These are phyloP conservation scores for Carlito syrichta DNA, from an alignment of 2,113 vertebrate species.

Conservation along the genomic window DNA sequence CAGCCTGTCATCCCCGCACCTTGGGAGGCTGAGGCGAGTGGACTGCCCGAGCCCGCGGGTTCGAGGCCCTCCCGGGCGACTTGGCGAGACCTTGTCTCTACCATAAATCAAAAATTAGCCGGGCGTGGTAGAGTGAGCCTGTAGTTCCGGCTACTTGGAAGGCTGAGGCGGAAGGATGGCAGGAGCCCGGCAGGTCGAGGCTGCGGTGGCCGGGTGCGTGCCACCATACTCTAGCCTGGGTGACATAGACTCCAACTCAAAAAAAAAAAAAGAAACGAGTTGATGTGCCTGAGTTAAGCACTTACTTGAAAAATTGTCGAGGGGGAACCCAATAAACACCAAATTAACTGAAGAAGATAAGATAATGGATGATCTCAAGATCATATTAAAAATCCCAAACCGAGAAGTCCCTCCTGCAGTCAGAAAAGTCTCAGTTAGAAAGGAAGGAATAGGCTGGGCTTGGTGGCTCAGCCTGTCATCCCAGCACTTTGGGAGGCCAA, in stretches of 20 bases:
- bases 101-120: too few relatives aligned
- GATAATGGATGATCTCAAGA: neutral
- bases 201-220: fast-evolving
- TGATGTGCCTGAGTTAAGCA: neutral
- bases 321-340: neutral
- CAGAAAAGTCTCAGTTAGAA: neutral
- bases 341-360: neutral
- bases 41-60: too few relatives aligned
- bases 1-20: too few relatives aligned
- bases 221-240: too few relatives aligned
- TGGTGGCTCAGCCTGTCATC: too few relatives aligned
- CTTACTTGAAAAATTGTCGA: neutral
- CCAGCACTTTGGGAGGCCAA: too few relatives aligned
- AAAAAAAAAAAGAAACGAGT: neutral
- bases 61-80: too few relatives aligned
- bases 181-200: fast-evolving
- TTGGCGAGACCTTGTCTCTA: too few relatives aligned
- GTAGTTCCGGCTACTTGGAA: too few relatives aligned
- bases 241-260: fast-evolving
- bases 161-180: too few relatives aligned
- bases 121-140: fast-evolving
- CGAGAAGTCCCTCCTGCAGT: neutral
- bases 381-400: neutral
- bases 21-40: fast-evolving
- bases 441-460: neutral